Base-by-base conservation (phyloP, 2,888 invertebrate genomes). In the Stenchaetothrips biformis region DNA sequence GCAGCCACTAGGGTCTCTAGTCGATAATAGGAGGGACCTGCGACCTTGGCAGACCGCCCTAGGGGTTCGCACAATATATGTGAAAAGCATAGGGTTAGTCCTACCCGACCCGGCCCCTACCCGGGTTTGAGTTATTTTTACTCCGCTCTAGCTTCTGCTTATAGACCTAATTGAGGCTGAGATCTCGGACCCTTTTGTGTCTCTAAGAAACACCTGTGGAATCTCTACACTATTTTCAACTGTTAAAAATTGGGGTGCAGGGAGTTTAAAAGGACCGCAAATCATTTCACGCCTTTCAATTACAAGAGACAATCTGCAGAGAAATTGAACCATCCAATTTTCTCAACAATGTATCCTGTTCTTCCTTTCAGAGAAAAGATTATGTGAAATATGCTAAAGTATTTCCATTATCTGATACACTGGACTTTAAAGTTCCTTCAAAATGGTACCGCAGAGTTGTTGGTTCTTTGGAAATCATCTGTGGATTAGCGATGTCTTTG, bases 371-470 rank as follows among this genome's bases (percentile, higher is more conserved):
- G 96, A 91, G 96, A 86, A 95, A 95, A 88, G 96, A 96, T 87
- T 97, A 95, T 86, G 96, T 96, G n/a, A 94, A 95, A 88, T 96
- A 96, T 87, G 94, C 96, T n/a, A 96, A 96, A 89, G 96, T 96
- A 81, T 96, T 97, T 87, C 96, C 96, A 78, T 87, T 96, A 79
- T 90, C 94, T 79, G 93, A 93, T 83, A 90, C 92, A 81, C 88
- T 96, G 83, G 94, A 95, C 85, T 92, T 96, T 85, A 96, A 96
- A 89, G 90, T 97, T 83, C 95, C 96, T 79, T 95, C 96, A 81
- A 96, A 96, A 90, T 95, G 95, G 95, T 96, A 96, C 86, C 89
- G 96, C 84, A 90, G 95, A 85, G 90, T 92, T 8, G 93, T 96
- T 81, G 96, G 96, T 81, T 91, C 92, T 27, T 88, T 95, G 84